Conservation (phyloP, 2,888 invertebrate genomes). For the Folsomia manolachei region DNA sequence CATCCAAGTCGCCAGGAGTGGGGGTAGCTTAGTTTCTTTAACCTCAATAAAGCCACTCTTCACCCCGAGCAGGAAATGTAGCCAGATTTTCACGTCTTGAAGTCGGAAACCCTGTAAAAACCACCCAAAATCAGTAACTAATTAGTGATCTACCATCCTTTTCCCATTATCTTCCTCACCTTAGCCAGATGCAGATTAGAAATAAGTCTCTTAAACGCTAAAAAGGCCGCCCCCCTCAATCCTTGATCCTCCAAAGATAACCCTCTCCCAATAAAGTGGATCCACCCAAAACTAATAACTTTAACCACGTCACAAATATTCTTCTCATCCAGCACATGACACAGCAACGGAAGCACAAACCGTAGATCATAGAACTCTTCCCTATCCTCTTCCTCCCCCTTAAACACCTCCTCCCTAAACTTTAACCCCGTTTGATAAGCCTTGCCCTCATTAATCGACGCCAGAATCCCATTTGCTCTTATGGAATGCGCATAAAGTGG, state of each 20-base stretch:
- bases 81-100: conserved; percentile 45
- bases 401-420: conserved; percentile 26
- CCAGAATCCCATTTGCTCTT: conserved; percentile 40
- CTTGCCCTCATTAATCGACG: conserved; percentile 30
- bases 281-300: conserved; percentile 46
- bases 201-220: conserved; percentile 41
- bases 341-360: conserved; percentile 44
- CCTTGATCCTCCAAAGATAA: conserved; percentile 33
- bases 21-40: conserved; percentile 36
- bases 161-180: conserved; percentile 17
- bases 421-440: conserved; percentile 45
- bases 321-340: conserved; percentile 43
- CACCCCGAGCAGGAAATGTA: conserved; percentile 45
- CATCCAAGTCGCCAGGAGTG: conserved; percentile 45
- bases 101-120: conserved; percentile 31
- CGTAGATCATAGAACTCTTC: conserved; percentile 40
- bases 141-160: background rate
- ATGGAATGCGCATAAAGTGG: conserved; percentile 47
- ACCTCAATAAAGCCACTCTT: conserved; percentile 37
- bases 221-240: conserved; percentile 38
- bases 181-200: conserved; percentile 40
- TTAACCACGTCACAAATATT: conserved; percentile 47
- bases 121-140: too few species aligned
- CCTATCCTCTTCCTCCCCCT: background rate
- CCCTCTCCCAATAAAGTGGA: conserved; percentile 46